phyloP scores from a whole-genome alignment of 2,113 vertebrate genomes.

The Cyanistes caeruleus region DNA sequence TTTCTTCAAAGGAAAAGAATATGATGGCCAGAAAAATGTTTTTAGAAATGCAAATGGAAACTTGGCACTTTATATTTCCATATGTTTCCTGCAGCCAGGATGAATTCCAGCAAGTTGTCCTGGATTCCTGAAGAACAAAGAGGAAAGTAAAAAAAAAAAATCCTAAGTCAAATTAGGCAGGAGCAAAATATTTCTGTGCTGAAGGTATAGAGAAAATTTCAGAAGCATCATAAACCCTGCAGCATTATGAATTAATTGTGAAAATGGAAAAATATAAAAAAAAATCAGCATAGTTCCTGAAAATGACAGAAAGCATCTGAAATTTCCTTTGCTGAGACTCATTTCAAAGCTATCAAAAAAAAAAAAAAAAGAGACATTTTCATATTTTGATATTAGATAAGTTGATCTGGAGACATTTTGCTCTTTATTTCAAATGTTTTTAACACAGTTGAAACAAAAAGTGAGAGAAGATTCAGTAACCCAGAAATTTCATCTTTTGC shows the following conservation, averaged over 20 bases:
- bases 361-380: not conserved
- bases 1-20: not conserved
- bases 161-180: not conserved
- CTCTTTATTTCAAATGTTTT: not conserved
- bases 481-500: not conserved
- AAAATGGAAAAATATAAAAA: not conserved
- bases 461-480: not conserved
- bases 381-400: not conserved
- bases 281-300: not conserved
- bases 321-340: not conserved
- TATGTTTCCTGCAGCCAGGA: not conserved
- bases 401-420: not conserved
- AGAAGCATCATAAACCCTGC: not conserved
- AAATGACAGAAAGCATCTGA: not conserved
- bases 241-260: not conserved
- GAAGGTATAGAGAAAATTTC: not conserved
- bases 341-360: not conserved
- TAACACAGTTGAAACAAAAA: not conserved
- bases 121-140: not conserved
- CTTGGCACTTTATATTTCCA: not conserved
- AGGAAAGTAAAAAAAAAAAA: not conserved
- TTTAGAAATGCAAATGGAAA: conserved; percentile 29
- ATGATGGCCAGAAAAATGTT: not conserved
- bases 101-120: not conserved
- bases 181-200: not conserved